A percentile compares a stretch with the other conserved stretches of the same genome.
phyloP scores from a whole-genome alignment of 2,797 vertebrate species.

The Sphenodon punctatus region DNA sequence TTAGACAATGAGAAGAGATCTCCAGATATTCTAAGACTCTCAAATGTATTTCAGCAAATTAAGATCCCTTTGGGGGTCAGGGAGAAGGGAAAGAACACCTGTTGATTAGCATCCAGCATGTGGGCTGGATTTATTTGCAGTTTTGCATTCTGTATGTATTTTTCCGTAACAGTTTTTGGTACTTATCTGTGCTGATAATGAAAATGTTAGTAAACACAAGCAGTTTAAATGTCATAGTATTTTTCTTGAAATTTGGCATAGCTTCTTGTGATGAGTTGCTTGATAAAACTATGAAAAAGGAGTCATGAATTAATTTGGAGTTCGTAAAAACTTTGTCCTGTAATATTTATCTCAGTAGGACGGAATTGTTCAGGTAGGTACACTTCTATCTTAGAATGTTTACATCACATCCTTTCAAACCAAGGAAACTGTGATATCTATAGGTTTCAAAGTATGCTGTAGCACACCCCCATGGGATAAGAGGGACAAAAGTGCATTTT shows the following conservation, averaged over 20 bases:
- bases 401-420: not conserved
- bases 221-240: not conserved
- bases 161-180: not conserved
- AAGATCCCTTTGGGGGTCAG: not conserved
- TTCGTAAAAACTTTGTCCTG: not conserved
- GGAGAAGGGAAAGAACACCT: not conserved
- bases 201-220: not conserved
- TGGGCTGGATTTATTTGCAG: not conserved
- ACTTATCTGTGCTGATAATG: not conserved
- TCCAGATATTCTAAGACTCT: not conserved
- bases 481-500: too few relatives aligned
- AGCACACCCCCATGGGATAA: not conserved
- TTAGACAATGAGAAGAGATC: not conserved
- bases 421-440: not conserved
- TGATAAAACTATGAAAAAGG: not conserved
- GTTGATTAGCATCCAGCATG: not conserved
- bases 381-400: not conserved
- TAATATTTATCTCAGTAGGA: not conserved
- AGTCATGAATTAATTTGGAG: not conserved
- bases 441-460: too few relatives aligned
- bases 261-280: not conserved
- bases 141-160: not conserved
- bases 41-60: not conserved
- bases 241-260: not conserved
- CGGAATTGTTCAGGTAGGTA: not conserved